phyloP scores from a whole-genome alignment of 1,140 invertebrate species.

The Cardiocondyla obscurior region DNA sequence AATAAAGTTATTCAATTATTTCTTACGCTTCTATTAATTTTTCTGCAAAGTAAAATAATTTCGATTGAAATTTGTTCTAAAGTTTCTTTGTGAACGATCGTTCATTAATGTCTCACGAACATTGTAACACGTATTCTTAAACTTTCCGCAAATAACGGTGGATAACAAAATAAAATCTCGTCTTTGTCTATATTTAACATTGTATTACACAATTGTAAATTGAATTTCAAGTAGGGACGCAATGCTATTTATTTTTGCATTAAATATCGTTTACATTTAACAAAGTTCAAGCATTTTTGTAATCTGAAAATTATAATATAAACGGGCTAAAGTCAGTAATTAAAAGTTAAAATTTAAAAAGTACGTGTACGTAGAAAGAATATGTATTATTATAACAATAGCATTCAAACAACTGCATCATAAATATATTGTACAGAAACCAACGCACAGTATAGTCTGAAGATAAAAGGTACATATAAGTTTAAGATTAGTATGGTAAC shows the following conservation, averaged over 20 bases:
- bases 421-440: conserved; percentile 6
- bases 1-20: too few species aligned
- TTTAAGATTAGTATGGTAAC: background rate
- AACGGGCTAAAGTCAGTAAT: too few species aligned
- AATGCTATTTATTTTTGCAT: conserved; percentile 64
- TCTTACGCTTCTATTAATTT: too few species aligned
- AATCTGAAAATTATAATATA: too few species aligned
- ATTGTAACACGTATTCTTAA: too few species aligned
- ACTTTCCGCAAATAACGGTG: too few species aligned
- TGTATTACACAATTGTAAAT: background rate
- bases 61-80: too few species aligned
- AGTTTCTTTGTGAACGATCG: too few species aligned
- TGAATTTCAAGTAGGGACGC: conserved; percentile 41
- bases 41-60: too few species aligned
- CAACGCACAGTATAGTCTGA: background rate
- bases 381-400: background rate
- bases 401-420: background rate
- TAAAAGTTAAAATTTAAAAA: background rate
- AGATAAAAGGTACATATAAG: too few species aligned
- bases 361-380: background rate
- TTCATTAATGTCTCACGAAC: too few species aligned
- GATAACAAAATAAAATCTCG: too few species aligned
- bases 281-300: conserved; percentile 53
- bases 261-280: conserved; percentile 68
- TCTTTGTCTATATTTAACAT: background rate